These are phyloP conservation scores for Scartelaos histophorus DNA, from an alignment of 2,113 vertebrate genomes.

Conservation along the genomic window DNA sequence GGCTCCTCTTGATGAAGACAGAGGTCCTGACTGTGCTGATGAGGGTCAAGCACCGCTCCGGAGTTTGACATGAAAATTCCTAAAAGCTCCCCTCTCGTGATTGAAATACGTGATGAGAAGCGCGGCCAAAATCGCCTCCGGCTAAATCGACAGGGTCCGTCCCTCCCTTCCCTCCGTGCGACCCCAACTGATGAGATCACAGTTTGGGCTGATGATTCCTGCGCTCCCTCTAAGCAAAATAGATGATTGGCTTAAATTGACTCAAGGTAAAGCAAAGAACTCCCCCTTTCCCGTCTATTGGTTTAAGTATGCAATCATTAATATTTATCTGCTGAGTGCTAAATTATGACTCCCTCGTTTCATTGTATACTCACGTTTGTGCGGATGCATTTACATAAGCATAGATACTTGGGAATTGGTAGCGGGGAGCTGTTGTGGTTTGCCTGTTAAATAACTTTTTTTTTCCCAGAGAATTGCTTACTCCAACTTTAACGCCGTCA, in stretches of 20 bases:
- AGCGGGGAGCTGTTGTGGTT: background rate
- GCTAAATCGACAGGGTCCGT: conserved; percentile 54
- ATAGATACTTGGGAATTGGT: background rate
- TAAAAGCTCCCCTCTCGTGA: conserved; percentile 64
- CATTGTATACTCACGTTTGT: conserved; percentile 1
- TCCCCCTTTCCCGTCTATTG: conserved; percentile 9
- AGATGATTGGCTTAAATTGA: conserved; percentile 37
- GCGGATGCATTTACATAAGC: background rate
- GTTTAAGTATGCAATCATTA: conserved; percentile 21
- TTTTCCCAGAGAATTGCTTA: conserved; percentile 6
- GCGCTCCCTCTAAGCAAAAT: conserved; percentile 40
- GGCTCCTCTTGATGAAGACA: conserved; percentile 52
- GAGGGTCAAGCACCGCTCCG: conserved; percentile 55
- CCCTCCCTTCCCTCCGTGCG: conserved; percentile 32
- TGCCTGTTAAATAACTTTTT: conserved; percentile 5
- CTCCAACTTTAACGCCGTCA: conserved; percentile 26
- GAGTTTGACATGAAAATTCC: conserved; percentile 44
- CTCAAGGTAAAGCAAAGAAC: conserved; percentile 16
- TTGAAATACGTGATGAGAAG: conserved; percentile 70
- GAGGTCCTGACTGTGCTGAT: conserved; percentile 61
- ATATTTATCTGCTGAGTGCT: conserved; percentile 4
- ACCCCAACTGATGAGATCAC: conserved; percentile 71
- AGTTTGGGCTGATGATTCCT: conserved; percentile 58
- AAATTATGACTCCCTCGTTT: conserved; percentile 5
- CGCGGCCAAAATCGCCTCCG: conserved; percentile 48